A percentile compares a stretch with the other conserved stretches of the same genome.
Conservation (phyloP, 2,888 invertebrate species). For the Agrotis segetum region DNA sequence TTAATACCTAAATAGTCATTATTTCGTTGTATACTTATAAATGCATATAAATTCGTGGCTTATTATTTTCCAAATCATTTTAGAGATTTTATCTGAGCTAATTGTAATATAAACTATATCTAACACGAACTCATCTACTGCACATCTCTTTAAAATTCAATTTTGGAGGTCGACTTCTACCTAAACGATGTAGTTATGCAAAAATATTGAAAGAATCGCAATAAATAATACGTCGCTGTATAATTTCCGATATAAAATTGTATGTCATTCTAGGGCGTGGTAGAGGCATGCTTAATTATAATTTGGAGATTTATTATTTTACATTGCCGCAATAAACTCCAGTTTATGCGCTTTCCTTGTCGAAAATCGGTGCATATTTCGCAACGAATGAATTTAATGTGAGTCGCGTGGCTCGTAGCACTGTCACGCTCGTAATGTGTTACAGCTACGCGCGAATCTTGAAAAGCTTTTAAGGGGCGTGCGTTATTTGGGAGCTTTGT, state of each 20-base stretch:
- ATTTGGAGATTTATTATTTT: slow-evolving; percentile 87
- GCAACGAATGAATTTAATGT: slow-evolving; percentile 78
- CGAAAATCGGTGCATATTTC: slow-evolving; percentile 84
- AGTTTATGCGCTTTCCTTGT: slow-evolving; percentile 79
- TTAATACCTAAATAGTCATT: slow-evolving; percentile 38
- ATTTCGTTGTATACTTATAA: slow-evolving; percentile 10
- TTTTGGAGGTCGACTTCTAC: slow-evolving; percentile 81
- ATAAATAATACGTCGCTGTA: slow-evolving; percentile 85
- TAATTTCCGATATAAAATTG: slow-evolving; percentile 87
- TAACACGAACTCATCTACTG: slow-evolving; percentile 52
- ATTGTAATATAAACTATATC: slow-evolving; percentile 24
- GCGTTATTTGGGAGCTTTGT: slow-evolving; percentile 84
- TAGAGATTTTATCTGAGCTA: slow-evolving; percentile 9
- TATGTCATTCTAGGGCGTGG: slow-evolving; percentile 86
- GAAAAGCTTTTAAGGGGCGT: slow-evolving; percentile 86
- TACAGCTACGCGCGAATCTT: slow-evolving; percentile 77
- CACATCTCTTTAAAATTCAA: slow-evolving; percentile 72
- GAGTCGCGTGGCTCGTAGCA: slow-evolving; percentile 71
- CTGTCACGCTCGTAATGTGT: slow-evolving; percentile 78
- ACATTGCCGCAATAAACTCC: slow-evolving; percentile 75
- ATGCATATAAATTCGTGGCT: slow-evolving; percentile 26
- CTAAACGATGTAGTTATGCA: slow-evolving; percentile 72
- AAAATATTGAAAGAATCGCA: slow-evolving; percentile 82
- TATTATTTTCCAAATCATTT: slow-evolving; percentile 28
- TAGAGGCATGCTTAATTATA: slow-evolving; percentile 82